These are phyloP conservation scores for Chrysotoxum bicinctum DNA, from an alignment of 2,888 invertebrate genomes.

Conservation along the genomic window DNA sequence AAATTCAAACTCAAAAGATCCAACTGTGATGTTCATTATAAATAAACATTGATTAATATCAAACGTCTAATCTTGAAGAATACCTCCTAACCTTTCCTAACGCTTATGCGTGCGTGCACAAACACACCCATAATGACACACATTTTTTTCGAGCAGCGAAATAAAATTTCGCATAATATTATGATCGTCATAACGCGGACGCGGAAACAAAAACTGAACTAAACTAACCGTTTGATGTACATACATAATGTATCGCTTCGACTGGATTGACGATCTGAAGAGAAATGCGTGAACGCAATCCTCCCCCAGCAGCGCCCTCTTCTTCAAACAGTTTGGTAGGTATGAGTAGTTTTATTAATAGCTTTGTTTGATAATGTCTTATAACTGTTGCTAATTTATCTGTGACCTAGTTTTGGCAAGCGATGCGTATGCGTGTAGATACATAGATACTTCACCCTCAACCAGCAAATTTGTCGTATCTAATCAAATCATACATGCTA, in stretches of 20 bases:
- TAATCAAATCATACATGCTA: constrained; percentile 36
- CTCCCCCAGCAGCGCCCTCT: background rate
- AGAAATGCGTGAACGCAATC: constrained; percentile 38
- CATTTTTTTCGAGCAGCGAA: background rate
- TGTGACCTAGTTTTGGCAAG: constrained; percentile 58
- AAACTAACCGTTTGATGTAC: background rate
- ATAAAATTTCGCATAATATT: constrained; percentile 24
- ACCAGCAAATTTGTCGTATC: constrained; percentile 17
- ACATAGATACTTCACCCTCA: constrained; percentile 8
- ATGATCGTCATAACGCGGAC: constrained; percentile 16
- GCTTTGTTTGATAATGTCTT: constrained; percentile 28
- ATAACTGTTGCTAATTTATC: constrained; percentile 45
- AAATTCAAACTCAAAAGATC: too few species aligned
- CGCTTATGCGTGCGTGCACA: background rate
- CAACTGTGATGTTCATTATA: too few species aligned
- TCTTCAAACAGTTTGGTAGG: too few species aligned
- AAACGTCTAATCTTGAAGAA: background rate
- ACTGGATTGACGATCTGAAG: constrained; percentile 29
- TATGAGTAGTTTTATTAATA: constrained; percentile 39
- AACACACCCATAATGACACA: constrained; percentile 14
- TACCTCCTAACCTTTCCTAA: background rate
- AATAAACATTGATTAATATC: constrained; percentile 1
- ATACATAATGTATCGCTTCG: background rate
- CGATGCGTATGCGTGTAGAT: constrained; percentile 39
- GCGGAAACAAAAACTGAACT: constrained; percentile 49